These are phyloP conservation scores for Hirtodrosophila histrioides DNA, from an alignment of 2,888 invertebrate genomes.

Conservation along the genomic window DNA sequence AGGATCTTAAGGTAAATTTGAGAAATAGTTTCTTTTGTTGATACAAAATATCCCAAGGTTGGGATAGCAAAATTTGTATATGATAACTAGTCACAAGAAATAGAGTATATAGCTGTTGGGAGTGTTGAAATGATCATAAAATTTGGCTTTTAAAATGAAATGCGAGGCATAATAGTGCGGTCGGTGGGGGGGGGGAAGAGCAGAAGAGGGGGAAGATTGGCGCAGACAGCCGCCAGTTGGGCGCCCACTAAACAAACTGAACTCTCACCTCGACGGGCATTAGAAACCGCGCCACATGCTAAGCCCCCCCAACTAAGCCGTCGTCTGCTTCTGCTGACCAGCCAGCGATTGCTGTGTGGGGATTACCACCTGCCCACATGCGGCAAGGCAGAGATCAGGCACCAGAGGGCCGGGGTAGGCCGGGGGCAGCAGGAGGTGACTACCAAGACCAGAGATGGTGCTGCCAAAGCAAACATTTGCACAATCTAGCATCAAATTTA, in stretches of 20 bases:
- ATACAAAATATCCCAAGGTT: too few species aligned
- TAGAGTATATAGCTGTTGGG: not conserved
- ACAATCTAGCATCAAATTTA: constrained; percentile 68
- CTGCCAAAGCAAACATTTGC: constrained; percentile 65
- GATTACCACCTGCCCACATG: constrained; percentile 57
- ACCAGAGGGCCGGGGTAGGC: not conserved
- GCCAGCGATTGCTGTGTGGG: not conserved
- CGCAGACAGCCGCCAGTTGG: constrained; percentile 55
- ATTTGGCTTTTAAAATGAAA: constrained; percentile 19
- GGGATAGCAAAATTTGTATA: too few species aligned
- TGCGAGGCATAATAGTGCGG: not conserved
- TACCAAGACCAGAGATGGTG: not conserved
- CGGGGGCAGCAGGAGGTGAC: too few species aligned
- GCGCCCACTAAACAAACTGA: constrained; percentile 65
- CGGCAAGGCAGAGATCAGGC: not conserved
- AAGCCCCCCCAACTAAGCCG: constrained; percentile 33
- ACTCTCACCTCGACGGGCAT: constrained; percentile 64
- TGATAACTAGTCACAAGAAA: too few species aligned
- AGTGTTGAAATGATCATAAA: constrained; percentile 16
- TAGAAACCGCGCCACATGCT: constrained; percentile 20
- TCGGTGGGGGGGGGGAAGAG: too few species aligned
- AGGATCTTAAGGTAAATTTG: too few species aligned
- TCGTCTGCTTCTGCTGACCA: constrained; percentile 13
- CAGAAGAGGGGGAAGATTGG: constrained; percentile 19
- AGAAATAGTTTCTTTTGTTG: too few species aligned